Evolutionary conservation across 1,140 invertebrate genomes (phyloP).

Genomic region (Eufriesea mexicana): DNA sequence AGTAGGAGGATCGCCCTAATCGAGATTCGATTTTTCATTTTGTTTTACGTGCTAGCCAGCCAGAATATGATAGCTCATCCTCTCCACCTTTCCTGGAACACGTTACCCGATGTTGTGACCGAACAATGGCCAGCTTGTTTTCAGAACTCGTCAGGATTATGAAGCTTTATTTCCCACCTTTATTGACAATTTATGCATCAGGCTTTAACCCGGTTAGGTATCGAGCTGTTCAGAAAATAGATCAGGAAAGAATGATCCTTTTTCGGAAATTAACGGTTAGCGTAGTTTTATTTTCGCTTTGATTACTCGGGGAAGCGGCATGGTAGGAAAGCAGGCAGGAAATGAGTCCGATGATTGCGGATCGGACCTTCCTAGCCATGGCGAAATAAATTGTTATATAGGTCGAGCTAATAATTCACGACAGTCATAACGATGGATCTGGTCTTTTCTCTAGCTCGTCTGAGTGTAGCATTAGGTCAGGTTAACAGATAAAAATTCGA

Average conservation of each 20-base stretch:
- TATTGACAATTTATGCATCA: neutral
- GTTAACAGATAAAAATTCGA: neutral
- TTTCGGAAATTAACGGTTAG: neutral
- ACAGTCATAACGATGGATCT: no score
- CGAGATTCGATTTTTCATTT: conserved; percentile 71
- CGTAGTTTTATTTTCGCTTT: neutral
- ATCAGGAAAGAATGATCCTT: neutral
- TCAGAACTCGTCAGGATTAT: no score
- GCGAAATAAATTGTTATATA: no score
- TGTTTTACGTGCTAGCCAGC: conserved; percentile 17
- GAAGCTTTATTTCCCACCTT: neutral
- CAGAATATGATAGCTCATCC: neutral
- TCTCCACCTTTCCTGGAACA: neutral
- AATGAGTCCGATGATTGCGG: no score
- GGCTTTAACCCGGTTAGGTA: neutral
- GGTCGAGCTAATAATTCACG: no score
- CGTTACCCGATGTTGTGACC: neutral
- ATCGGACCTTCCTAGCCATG: no score
- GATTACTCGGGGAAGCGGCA: neutral
- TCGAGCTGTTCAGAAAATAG: neutral
- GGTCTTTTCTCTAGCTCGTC: no score
- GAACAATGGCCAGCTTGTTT: neutral
- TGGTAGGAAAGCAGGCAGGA: neutral
- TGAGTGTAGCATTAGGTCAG: neutral
- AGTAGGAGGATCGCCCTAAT: conserved; percentile 60